Conservation (phyloP, 1,140 invertebrate genomes). For the Pantala flavescens region DNA sequence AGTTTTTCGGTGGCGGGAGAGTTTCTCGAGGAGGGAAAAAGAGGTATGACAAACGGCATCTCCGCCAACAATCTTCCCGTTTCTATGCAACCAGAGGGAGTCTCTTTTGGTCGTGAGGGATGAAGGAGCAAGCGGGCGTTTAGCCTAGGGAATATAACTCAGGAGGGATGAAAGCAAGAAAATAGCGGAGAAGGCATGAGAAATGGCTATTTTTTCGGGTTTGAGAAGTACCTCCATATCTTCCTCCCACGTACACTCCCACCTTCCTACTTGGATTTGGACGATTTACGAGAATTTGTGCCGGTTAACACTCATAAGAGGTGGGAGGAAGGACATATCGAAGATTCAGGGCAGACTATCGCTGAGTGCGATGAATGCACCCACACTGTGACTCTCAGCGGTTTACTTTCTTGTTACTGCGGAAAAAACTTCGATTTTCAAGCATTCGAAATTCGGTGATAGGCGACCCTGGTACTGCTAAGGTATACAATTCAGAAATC, state of each 20-base stretch:
- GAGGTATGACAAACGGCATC: not conserved
- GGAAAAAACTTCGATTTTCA: no score
- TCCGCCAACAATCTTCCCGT: not conserved
- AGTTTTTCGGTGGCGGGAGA: not conserved
- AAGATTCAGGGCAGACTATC: no score
- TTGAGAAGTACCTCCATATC: not conserved
- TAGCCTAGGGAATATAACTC: not conserved
- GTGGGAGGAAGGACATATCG: no score
- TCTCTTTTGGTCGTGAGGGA: not conserved
- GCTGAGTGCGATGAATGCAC: no score
- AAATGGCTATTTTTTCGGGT: not conserved
- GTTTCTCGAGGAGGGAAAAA: not conserved
- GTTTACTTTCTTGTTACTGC: no score
- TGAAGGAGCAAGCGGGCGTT: slow-evolving; percentile 6
- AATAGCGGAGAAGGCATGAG: not conserved
- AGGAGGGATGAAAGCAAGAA: not conserved
- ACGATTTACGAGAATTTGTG: no score
- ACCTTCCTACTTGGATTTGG: not conserved
- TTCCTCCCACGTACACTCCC: not conserved
- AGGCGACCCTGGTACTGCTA: no score
- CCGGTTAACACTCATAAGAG: no score
- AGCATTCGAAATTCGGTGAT: no score
- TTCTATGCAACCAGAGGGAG: not conserved
- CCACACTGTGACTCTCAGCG: no score
- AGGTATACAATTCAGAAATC: no score